Evolutionary conservation across 2,888 invertebrate genomes (phyloP), one percentile per base, ranked within the genome.

Genomic region (Coenonympha arcania): DNA sequence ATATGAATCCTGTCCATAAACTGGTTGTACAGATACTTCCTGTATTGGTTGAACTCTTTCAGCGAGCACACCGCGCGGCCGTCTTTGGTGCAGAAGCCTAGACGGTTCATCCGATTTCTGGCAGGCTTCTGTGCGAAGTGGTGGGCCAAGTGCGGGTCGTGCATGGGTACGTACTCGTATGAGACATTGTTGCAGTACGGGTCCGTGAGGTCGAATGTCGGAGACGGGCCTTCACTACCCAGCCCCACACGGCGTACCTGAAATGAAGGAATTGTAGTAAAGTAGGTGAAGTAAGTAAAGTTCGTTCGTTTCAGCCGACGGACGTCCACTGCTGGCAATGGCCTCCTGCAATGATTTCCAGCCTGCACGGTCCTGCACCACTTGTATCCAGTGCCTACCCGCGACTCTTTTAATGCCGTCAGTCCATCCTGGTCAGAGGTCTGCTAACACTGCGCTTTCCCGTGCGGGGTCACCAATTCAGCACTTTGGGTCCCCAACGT

Each of bases 1-100:
- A 72, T 69, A 49, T 88, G 82, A 50, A 90, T 85, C 46, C 82
- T 74, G 48, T 88, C 88, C 70, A 89, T 80, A 55, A 88, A 88
- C 13, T 83, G 81, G 52, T 88, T 87, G 57, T 88, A 88, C 45
- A 91, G 67, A 57, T 88, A 89, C 56, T 88, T 87, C 47, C 91
- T 86, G 73, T 90, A 90, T 55, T 88, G 85, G 64, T 91, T 91
- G 65, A 90, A 91, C 60, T 90, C 90, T 54, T 88, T 88, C 13
- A 90, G 67, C 1, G 88, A 87, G 65, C 91, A 91, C 1, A 90
- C 87, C 0, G 90, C 90, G 45, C 90, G 80, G 1, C 89, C 88
- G 16, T 89, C 81, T 11, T 82, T 74, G 0, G 90, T 90, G 54
- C 90, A 87, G 60, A 83, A 88, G 1, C 90, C 89, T 3, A 88